Evolutionary conservation across 2,888 invertebrate species (phyloP).

Genomic region (Pinctada fucata): DNA sequence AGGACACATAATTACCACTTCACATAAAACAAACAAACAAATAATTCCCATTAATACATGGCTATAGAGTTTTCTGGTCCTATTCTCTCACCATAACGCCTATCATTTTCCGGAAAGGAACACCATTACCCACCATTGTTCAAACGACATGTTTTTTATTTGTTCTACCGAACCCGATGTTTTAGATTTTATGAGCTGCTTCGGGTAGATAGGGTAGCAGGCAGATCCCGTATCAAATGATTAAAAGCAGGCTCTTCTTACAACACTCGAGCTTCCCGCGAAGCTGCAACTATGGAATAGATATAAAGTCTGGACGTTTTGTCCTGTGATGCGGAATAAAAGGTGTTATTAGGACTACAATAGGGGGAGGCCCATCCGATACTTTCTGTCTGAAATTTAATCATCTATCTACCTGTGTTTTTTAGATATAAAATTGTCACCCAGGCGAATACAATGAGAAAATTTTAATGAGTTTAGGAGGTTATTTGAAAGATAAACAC

Average conservation of each 20-base stretch:
- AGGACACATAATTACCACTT: neutral
- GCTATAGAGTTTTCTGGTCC: slow-evolving; percentile 12
- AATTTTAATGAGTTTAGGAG: slow-evolving; percentile 4
- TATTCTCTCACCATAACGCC: neutral
- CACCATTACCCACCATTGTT: neutral
- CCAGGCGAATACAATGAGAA: neutral
- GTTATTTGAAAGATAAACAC: neutral
- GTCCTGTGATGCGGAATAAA: neutral
- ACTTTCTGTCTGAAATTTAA: slow-evolving; percentile 5
- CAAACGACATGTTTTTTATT: neutral
- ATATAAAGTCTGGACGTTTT: slow-evolving; percentile 1
- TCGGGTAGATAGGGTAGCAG: neutral
- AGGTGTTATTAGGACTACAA: neutral
- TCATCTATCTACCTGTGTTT: slow-evolving; percentile 3
- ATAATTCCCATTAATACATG: slow-evolving; percentile 14
- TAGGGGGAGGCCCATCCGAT: neutral
- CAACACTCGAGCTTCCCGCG: neutral
- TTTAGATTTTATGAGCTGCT: neutral
- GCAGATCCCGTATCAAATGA: slow-evolving; percentile 13
- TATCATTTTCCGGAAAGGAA: slow-evolving; percentile 1
- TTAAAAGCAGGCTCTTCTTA: slow-evolving; percentile 5
- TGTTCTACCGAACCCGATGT: neutral
- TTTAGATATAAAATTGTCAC: slow-evolving; percentile 3
- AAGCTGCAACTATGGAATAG: neutral
- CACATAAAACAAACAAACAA: slow-evolving; percentile 22